Conservation (phyloP, 2,888 invertebrate genomes). For the Athripsodes cinereus region DNA sequence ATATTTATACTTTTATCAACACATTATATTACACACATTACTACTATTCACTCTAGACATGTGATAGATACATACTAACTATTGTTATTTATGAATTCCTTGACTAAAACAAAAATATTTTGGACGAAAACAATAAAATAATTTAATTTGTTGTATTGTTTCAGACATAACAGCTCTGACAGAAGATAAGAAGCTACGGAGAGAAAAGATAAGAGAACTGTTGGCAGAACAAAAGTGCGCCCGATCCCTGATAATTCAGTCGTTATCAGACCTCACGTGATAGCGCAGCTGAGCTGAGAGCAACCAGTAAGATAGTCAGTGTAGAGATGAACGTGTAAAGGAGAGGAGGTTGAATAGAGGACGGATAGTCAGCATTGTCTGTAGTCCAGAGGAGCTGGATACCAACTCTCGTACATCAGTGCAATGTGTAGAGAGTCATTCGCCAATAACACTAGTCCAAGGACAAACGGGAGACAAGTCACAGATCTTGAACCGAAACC, state of each 20-base stretch:
- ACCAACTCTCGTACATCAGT: not conserved
- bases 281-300: not conserved
- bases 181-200: not conserved
- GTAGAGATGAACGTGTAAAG: not conserved
- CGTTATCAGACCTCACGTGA: conserved; percentile 2
- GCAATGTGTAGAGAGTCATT: conserved; percentile 12
- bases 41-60: no score
- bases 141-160: no score
- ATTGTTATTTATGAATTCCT: no score
- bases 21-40: no score
- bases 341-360: not conserved
- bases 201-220: no score
- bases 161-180: not conserved
- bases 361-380: not conserved
- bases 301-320: not conserved
- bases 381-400: not conserved
- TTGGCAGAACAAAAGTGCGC: not conserved
- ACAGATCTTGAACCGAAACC: conserved; percentile 7
- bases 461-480: not conserved
- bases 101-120: no score
- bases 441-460: not conserved
- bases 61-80: no score
- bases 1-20: no score
- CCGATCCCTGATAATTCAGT: conserved; percentile 2
- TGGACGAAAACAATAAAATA: no score